Percentiles rank a stretch among this genome's conserved stretches.
These are phyloP conservation scores for Pseudochirops cupreus DNA, from an alignment of 2,797 vertebrate species.

Conservation along the genomic window DNA sequence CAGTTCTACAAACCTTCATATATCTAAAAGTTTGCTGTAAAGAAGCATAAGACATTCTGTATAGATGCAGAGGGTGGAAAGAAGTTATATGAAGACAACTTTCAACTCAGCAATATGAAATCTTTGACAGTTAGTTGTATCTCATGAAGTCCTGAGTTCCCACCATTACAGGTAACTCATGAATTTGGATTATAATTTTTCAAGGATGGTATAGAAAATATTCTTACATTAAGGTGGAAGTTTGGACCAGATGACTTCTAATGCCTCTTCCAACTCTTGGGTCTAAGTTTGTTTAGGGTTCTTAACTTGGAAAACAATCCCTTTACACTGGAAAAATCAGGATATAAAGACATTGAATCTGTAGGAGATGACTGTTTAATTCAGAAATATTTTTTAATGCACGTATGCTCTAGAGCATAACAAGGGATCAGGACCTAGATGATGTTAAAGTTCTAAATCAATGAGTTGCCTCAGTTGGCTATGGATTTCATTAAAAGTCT, in stretches of 20 bases:
- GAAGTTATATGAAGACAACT: not conserved
- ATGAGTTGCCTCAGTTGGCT: not conserved
- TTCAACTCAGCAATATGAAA: not conserved
- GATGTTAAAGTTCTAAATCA: not conserved
- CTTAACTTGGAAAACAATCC: not conserved
- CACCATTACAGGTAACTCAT: not conserved
- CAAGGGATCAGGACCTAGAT: not conserved
- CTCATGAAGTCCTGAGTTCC: constrained; percentile 2
- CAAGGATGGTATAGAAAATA: not conserved
- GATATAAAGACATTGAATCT: not conserved
- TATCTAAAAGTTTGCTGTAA: not conserved
- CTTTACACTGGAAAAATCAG: not conserved
- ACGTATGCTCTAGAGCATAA: not conserved
- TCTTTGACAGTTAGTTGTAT: not conserved
- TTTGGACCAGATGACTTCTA: not conserved
- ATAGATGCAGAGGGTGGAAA: not conserved
- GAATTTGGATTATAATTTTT: not conserved
- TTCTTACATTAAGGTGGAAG: constrained; percentile 23
- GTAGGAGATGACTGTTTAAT: not conserved
- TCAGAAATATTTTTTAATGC: not conserved
- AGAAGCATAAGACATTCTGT: not conserved
- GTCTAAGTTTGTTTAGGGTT: not conserved
- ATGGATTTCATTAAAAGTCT: not conserved
- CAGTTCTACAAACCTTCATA: constrained; percentile 16
- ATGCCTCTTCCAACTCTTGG: not conserved